Base-by-base conservation (phyloP, 2,113 vertebrate species). In the Brachirus orientalis region DNA sequence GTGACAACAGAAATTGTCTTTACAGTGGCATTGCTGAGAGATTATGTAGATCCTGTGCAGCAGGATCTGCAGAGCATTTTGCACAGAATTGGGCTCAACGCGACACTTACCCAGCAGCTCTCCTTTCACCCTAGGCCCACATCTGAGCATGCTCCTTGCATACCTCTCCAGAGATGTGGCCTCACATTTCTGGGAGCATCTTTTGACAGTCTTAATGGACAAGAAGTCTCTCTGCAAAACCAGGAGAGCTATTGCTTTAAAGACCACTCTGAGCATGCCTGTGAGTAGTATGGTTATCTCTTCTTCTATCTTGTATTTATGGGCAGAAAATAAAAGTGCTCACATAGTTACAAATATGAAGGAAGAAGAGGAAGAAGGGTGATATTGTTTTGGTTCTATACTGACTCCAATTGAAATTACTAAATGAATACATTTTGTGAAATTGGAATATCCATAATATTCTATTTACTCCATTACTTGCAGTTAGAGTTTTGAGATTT, bases 151-250 rank as follows among this genome's bases (percentile, higher is more conserved):
- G 52, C 80, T 90, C 72, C 69, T 70, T 62, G 50, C 28, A 14
- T 69, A 54, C 69, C 75, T 81, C 84, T 89, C 77, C 69, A 60
- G 77, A 80, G 80, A 75, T 54, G 50, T 14, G 46, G 75, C 65
- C 80, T 80, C 79, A 82, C 85, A 51, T 87, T 89, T 84, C 73
- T 63, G 63, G 79, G 72, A 88, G 84, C 80, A 76, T 88, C 86
- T 73, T 82, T 83, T 86, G 83, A 82, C 83, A 73, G 80, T 86
- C 82, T 87, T 90, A 89, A 88, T 89, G 79, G 88, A 90, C 86
- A 87, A 90, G 86, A 79, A 80, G 77, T 86, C 71, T 83, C 75
- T 83, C 72, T 83, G 57, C 68, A 46, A 83, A 63, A 44, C 77
- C 77, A 46, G 45, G 63, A 76, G 80, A 81, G 59, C 84, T 80